Conservation (phyloP, 2,113 vertebrate genomes). For the Hippocampus abdominalis region DNA sequence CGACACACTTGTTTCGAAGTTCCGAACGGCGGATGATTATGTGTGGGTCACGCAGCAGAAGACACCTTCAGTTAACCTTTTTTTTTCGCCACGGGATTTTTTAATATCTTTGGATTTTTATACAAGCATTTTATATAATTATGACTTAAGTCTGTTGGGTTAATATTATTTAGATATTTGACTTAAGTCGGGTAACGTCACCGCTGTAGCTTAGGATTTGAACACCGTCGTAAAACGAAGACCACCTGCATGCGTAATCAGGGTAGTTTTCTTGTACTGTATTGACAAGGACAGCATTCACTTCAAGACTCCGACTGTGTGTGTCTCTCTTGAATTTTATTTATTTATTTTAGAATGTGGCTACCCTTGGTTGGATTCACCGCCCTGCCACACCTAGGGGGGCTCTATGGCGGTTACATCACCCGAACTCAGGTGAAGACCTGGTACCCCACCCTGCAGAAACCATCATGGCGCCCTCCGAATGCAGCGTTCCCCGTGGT, state of each 20-base stretch:
- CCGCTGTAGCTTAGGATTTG: background rate
- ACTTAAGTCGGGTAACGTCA: background rate
- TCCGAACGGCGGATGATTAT: no score
- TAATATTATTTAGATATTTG: no score
- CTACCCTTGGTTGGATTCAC: constrained; percentile 75
- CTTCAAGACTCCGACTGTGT: background rate
- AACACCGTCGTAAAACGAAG: background rate
- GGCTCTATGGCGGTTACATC: constrained; percentile 74
- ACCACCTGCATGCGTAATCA: background rate
- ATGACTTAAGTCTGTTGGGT: no score
- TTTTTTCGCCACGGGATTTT: no score
- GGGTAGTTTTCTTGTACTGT: background rate
- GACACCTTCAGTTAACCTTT: no score
- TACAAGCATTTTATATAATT: no score
- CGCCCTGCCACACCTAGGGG: constrained; percentile 81
- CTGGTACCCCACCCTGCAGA: constrained; percentile 79
- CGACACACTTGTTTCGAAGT: no score
- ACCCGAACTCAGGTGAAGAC: constrained; percentile 65
- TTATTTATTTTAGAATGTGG: constrained; percentile 69
- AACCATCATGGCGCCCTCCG: constrained; percentile 81
- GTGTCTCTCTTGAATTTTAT: background rate
- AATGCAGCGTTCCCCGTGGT: constrained; percentile 75
- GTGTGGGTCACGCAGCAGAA: no score
- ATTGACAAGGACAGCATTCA: background rate
- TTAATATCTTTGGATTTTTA: no score